A percentile compares a stretch with the other conserved stretches of the same genome.
Conservation (phyloP, 2,797 vertebrate genomes). For the Rhyacichthys aspro region DNA sequence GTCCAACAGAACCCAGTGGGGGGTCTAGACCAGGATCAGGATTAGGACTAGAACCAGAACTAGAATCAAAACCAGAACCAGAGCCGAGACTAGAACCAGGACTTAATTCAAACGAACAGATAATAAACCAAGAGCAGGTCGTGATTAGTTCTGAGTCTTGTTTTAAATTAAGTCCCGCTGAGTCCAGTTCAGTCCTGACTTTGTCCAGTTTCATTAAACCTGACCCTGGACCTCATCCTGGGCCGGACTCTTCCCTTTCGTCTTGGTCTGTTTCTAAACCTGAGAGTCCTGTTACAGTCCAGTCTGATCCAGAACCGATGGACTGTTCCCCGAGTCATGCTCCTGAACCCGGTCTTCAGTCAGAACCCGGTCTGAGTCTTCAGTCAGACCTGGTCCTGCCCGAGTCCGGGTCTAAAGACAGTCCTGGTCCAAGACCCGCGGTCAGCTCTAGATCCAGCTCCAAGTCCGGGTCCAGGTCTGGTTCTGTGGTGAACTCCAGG, state of each 20-base stretch:
- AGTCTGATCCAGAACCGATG: conserved; percentile 56
- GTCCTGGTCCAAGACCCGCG: background rate
- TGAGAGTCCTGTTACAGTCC: too few species aligned
- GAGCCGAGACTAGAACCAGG: background rate
- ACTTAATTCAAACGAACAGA: background rate
- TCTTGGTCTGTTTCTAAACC: too few species aligned
- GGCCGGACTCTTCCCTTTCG: too few species aligned
- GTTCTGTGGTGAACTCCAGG: conserved; percentile 72
- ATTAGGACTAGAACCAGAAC: background rate
- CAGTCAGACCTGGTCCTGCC: conserved; percentile 56
- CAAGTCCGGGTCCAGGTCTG: background rate
- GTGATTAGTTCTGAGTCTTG: background rate
- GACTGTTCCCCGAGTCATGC: conserved; percentile 60
- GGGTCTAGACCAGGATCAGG: background rate
- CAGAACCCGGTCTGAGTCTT: conserved; percentile 81
- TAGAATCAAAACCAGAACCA: background rate
- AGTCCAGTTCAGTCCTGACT: background rate
- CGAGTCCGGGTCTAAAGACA: background rate
- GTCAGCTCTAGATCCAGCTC: background rate
- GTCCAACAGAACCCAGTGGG: background rate
- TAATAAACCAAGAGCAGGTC: background rate
- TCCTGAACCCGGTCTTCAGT: conserved; percentile 90
- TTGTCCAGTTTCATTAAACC: background rate
- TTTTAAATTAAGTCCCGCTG: background rate
- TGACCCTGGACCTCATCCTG: too few species aligned